Percentiles rank a stretch among this genome's conserved stretches.
These are phyloP conservation scores for Sylvia borin DNA, from an alignment of 2,797 vertebrate species.

Conservation along the genomic window DNA sequence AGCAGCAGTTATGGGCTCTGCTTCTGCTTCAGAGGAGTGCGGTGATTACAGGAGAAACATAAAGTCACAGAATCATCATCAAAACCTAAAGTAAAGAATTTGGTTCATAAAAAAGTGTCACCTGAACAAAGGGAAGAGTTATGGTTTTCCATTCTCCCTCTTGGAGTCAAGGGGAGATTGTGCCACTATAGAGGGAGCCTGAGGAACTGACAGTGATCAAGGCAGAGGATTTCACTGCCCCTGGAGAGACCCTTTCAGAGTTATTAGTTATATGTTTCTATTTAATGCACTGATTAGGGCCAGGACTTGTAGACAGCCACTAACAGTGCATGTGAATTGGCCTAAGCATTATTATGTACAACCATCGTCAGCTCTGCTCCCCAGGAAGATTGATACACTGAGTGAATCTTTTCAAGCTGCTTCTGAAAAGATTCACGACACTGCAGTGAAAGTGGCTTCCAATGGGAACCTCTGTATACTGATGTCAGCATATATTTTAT, in stretches of 20 bases:
- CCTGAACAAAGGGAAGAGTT: conserved; percentile 5
- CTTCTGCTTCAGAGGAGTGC: not conserved
- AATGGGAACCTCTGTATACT: conserved; percentile 53
- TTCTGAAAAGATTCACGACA: conserved; percentile 68
- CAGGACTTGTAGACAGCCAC: conserved; percentile 33
- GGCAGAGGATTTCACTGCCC: not conserved
- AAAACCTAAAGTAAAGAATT: conserved; percentile 33
- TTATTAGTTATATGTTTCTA: conserved; percentile 48
- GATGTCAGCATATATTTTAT: conserved; percentile 67
- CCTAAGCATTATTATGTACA: conserved; percentile 56
- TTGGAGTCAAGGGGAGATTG: not conserved
- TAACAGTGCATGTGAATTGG: conserved; percentile 45
- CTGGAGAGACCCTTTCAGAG: not conserved
- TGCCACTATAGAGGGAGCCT: not conserved
- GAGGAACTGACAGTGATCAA: not conserved
- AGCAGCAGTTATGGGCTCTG: not conserved
- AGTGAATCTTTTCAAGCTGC: conserved; percentile 68
- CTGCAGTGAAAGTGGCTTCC: conserved; percentile 63
- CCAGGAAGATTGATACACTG: conserved; percentile 57
- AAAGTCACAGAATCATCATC: not conserved
- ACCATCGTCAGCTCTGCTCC: conserved; percentile 24
- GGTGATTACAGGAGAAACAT: not conserved
- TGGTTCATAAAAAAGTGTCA: conserved; percentile 19
- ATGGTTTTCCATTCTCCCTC: not conserved
- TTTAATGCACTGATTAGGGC: conserved; percentile 54